These are phyloP conservation scores for Loripinus fragilis DNA, from an alignment of 2,888 invertebrate species.

Conservation along the genomic window DNA sequence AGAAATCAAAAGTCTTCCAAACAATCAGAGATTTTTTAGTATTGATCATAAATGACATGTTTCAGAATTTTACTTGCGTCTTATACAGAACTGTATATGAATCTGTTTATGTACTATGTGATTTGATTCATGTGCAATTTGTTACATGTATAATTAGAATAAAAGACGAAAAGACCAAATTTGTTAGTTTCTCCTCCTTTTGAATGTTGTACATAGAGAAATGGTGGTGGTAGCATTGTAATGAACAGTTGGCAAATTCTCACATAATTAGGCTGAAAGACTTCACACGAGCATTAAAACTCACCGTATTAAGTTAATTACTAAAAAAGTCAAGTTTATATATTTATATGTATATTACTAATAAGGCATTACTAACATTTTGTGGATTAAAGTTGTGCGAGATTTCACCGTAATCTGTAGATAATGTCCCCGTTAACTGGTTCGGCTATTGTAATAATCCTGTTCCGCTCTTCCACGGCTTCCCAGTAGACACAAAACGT, in stretches of 20 bases:
- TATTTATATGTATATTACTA: slow-evolving; percentile 68
- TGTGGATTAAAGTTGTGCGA: slow-evolving; percentile 73
- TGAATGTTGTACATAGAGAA: slow-evolving; percentile 16
- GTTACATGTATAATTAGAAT: slow-evolving; percentile 19
- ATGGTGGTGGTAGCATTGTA: slow-evolving; percentile 8
- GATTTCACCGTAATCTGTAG: slow-evolving; percentile 50
- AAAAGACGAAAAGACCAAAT: slow-evolving; percentile 11
- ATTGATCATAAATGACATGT: not conserved
- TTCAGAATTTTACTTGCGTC: not conserved
- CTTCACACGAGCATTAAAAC: slow-evolving; percentile 19
- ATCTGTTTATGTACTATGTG: slow-evolving; percentile 1
- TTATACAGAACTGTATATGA: not conserved
- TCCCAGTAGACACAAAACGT: too few species aligned
- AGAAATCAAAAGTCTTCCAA: slow-evolving; percentile 20
- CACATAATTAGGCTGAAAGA: slow-evolving; percentile 5
- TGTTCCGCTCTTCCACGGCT: slow-evolving; percentile 17
- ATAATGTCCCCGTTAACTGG: slow-evolving; percentile 26
- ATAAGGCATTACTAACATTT: slow-evolving; percentile 72
- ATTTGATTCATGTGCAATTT: slow-evolving; percentile 11
- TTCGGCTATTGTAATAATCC: slow-evolving; percentile 21
- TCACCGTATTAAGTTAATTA: slow-evolving; percentile 48
- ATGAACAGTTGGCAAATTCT: slow-evolving; percentile 17
- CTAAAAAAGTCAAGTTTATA: slow-evolving; percentile 56
- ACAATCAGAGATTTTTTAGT: not conserved
- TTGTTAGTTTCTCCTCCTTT: not conserved